A percentile compares a stretch with the other conserved stretches of the same genome.
Conservation (phyloP, 2,113 vertebrate species). For the Vimba vimba region DNA sequence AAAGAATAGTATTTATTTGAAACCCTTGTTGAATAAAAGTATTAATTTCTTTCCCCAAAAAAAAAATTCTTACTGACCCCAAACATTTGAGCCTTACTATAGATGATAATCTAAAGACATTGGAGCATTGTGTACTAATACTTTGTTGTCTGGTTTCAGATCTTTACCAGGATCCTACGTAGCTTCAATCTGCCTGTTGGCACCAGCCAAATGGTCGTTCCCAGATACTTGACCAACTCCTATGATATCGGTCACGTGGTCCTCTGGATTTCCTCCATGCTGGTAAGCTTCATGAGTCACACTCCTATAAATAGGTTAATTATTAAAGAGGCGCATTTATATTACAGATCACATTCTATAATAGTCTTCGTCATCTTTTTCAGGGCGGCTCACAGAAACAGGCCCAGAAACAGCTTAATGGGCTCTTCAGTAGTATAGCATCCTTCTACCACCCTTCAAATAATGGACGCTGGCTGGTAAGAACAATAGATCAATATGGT, state of each 20-base stretch:
- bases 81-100: not conserved
- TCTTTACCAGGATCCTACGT: constrained; percentile 95
- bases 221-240: constrained; percentile 90
- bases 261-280: constrained; percentile 95
- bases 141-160: constrained; percentile 70
- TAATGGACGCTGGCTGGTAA: constrained; percentile 96
- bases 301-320: not conserved
- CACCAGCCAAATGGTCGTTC: constrained; percentile 92
- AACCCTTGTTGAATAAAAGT: not conserved
- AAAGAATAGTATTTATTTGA: not conserved
- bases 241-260: constrained; percentile 96
- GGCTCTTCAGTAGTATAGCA: constrained; percentile 93
- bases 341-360: not conserved
- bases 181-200: constrained; percentile 98
- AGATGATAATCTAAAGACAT: not conserved
- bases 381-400: constrained; percentile 94
- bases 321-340: not conserved
- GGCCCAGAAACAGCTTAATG: constrained; percentile 89
- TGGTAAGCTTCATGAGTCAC: constrained; percentile 79
- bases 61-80: not conserved
- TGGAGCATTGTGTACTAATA: not conserved
- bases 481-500: constrained; percentile 46
- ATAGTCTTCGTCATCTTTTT: constrained; percentile 29
- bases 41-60: not conserved
- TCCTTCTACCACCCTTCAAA: constrained; percentile 98